phyloP scores from a whole-genome alignment of 1,140 invertebrate genomes.

The Arion vulgaris region DNA sequence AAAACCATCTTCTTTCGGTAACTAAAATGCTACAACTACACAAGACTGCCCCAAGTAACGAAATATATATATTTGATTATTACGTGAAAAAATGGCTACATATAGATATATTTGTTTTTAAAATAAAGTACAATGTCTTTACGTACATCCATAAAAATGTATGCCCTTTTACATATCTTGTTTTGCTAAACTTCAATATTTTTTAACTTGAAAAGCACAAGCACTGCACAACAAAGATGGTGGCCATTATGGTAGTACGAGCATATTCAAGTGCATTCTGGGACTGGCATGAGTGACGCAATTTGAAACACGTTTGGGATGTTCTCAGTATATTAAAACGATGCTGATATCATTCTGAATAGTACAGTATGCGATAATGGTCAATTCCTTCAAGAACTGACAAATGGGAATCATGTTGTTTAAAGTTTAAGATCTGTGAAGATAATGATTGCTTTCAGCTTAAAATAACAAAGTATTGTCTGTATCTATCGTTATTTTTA shows the following conservation, averaged over 20 bases:
- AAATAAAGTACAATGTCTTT: background rate
- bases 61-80: background rate
- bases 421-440: too few relatives aligned
- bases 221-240: constrained; percentile 30
- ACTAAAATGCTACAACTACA: background rate
- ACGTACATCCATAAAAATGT: constrained; percentile 40
- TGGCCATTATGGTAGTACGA: constrained; percentile 25
- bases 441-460: too few relatives aligned
- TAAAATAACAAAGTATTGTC: too few relatives aligned
- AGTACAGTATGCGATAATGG: too few relatives aligned
- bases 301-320: constrained; percentile 4
- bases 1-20: background rate
- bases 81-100: background rate
- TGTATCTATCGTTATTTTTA: too few relatives aligned
- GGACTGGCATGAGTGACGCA: constrained; percentile 36
- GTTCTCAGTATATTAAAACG: background rate
- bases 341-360: too few relatives aligned
- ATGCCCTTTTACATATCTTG: constrained; percentile 24
- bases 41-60: background rate
- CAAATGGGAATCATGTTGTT: too few relatives aligned
- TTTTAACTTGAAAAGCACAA: constrained; percentile 17
- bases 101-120: background rate
- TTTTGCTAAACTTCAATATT: background rate
- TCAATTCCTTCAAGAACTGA: too few relatives aligned
- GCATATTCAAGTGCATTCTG: constrained; percentile 14